Evolutionary conservation across 2,797 vertebrate species (phyloP), one percentile per base, ranked within the genome.

Genomic region (Vultur gryphus): DNA sequence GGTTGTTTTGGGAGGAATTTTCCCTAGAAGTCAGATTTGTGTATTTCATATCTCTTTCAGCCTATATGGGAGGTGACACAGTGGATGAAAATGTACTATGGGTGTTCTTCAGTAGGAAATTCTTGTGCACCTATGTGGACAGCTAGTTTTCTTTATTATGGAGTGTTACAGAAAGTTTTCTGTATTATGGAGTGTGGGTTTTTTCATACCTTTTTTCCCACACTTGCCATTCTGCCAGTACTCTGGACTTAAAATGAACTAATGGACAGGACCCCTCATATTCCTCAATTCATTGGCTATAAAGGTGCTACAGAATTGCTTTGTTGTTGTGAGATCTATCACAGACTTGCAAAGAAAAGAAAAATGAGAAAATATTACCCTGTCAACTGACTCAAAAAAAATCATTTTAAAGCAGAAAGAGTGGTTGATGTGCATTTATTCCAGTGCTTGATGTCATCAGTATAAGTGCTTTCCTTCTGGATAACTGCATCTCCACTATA

Each of bases 221-320:
- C 89, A 89, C 41, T 46, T 67, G 72, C 52, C 31, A n/a, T 95
- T 96, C 93, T 94, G 79, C 44, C 71, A 88, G 83, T 84, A 90
- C 44, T 76, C 58, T 78, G 35, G 70, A 39, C 54, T 90, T 95
- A 79, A 94, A 96, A 91, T 78, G 76, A 96, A 72, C 44, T 96
- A 97, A 97, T 71, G 69, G 94, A 92, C 92, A 97, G 87, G 92
- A 97, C 82, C 66, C 59, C 73, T 66, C 29, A 81, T 97, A 97
- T 98, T 96, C 96, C 90, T 96, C 91, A 94, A 95, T 96, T 97
- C 77, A 52, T 96, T 95, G 59, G 37, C 87, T 93, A n/a, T 51
- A 94, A 88, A 95, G 94, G 90, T 89, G 72, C 66, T 84, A 37
- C 59, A 85, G 82, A 86, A 93, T 85, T 95, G 71, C 88, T 97